Base-by-base conservation (phyloP, 2,113 vertebrate species). In the Archocentrus centrarchus region DNA sequence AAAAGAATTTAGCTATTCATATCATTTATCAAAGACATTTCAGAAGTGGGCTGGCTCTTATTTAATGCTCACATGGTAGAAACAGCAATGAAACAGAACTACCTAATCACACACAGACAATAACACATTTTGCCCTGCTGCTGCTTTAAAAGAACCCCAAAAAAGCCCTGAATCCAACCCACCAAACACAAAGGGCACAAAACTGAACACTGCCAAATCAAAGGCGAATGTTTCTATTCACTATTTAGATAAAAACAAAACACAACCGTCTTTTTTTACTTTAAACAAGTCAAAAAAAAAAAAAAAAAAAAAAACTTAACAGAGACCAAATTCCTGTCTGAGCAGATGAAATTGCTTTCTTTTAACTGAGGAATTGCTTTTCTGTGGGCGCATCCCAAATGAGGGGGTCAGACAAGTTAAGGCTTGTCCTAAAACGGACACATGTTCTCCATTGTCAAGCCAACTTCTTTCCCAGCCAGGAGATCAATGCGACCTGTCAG, bases 401-500 rank as follows among this genome's bases (percentile, higher is more conserved):
- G 85, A 89, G 81, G 89, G 77, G 90, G 79, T 90, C 81, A 93
- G 92, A 94, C 95, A 94, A 88, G 96, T 95, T 90, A 83, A 86
- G 92, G 89, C 96, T 92, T 96, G 95, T 91, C 93, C 94, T 86
- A 85, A 88, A 89, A 89, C 22, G 82, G 94, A 95, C 94, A 95
- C 91, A 93, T 94, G 96, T 95, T 95, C 91, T 91, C 91, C 79
- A 93, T 96, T 96, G 94, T 96, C 88, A 92, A 82, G 85, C 89
- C 14, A 57, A 89, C 92, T 93, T 91, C 90, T 94, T 91, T 92
- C 92, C 90, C 93, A 94, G 92, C 95, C 91, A 87, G 87, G 79
- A 90, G 92, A 92, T 95, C 94, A 95, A 93, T 94, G 91, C 59
- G 82, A 93, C 89, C 94, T 93, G 95, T 94, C 95, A 94, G 87